These are phyloP conservation scores for Anarsia innoxiella DNA, from an alignment of 2,888 invertebrate species.

Conservation along the genomic window DNA sequence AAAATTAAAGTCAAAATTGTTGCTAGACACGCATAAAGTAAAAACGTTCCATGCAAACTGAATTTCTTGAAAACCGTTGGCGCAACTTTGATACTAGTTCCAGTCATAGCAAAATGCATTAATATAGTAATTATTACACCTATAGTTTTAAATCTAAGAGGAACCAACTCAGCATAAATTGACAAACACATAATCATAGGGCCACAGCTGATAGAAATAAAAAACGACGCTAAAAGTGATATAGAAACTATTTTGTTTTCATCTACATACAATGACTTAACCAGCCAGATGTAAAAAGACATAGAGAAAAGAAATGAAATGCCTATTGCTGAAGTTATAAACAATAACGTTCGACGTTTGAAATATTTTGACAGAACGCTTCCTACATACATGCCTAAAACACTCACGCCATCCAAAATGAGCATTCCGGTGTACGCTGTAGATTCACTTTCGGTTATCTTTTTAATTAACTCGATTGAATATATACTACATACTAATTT, in stretches of 20 bases:
- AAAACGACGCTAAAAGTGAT: conserved; percentile 34
- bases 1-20: conserved; percentile 18
- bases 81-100: conserved; percentile 36
- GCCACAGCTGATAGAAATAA: conserved; percentile 43
- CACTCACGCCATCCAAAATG: conserved; percentile 47
- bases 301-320: conserved; percentile 37
- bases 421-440: conserved; percentile 46
- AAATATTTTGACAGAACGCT: conserved; percentile 36
- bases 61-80: conserved; percentile 35
- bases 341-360: conserved; percentile 36
- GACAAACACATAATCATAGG: conserved; percentile 45
- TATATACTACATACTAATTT: conserved; percentile 38
- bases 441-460: conserved; percentile 36
- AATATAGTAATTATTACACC: conserved; percentile 33
- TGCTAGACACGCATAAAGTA: conserved; percentile 21
- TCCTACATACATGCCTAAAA: conserved; percentile 44
- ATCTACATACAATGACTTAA: conserved; percentile 24
- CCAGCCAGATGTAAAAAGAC: conserved; percentile 40
- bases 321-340: conserved; percentile 33
- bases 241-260: conserved; percentile 39
- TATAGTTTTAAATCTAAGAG: conserved; percentile 36
- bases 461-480: conserved; percentile 37
- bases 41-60: conserved; percentile 39
- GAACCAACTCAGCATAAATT: conserved; percentile 43
- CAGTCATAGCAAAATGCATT: conserved; percentile 33